A percentile compares a stretch with the other conserved stretches of the same genome.
These are phyloP conservation scores for Bambusicola thoracicus DNA, from an alignment of 2,113 vertebrate genomes.

Conservation along the genomic window DNA sequence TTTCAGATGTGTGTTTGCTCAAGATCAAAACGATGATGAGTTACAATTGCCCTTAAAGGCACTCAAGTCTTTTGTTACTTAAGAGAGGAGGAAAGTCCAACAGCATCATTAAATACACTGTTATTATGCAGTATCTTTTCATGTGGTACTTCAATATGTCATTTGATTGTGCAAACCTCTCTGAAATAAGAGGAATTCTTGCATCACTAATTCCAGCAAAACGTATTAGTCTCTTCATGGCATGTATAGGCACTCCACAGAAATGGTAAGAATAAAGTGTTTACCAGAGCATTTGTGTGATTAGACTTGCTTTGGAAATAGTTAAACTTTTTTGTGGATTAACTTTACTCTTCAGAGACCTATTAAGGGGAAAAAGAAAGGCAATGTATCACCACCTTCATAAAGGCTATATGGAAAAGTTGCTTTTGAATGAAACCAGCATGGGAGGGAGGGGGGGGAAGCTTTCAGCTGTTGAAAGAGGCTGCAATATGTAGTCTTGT, in stretches of 20 bases:
- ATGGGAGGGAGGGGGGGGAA: too few relatives aligned
- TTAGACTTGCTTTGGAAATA: background rate
- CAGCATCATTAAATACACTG: background rate
- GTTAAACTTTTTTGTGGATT: background rate
- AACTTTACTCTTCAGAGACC: background rate
- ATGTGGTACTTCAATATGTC: background rate
- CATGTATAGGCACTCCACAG: background rate
- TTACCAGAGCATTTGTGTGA: background rate
- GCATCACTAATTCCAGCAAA: background rate
- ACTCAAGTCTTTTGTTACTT: background rate
- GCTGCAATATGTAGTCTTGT: background rate
- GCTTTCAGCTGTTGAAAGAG: background rate
- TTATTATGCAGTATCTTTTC: background rate
- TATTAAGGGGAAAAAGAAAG: background rate
- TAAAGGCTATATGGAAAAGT: background rate
- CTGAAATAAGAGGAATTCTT: slow-evolving; percentile 18
- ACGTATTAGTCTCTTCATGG: background rate
- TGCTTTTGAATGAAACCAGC: background rate
- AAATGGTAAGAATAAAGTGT: background rate
- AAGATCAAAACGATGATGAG: slow-evolving; percentile 32
- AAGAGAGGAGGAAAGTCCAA: background rate
- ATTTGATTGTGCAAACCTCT: background rate
- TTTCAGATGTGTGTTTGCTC: background rate
- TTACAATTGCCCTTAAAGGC: background rate
- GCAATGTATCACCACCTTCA: background rate